Evolutionary conservation across 2,888 invertebrate species (phyloP).

Genomic region (Pardosa pseudoannulata): DNA sequence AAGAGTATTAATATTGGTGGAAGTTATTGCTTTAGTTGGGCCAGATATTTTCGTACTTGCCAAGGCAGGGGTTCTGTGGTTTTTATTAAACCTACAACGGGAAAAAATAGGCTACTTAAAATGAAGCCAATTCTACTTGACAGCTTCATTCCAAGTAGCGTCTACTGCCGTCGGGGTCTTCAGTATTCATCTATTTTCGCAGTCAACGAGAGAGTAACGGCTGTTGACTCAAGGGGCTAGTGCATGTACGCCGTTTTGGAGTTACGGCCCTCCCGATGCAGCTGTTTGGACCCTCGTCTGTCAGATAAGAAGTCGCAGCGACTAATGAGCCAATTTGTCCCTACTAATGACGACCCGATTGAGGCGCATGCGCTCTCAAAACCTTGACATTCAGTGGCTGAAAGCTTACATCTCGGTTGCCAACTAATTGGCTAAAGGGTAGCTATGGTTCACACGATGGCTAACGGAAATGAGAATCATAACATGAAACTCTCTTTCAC

Average conservation of each 20-base stretch:
- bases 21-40: too few relatives aligned
- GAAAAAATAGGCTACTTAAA: constrained; percentile 27
- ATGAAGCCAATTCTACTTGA: constrained; percentile 38
- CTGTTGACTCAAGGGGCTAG: constrained; percentile 51
- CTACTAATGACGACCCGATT: constrained; percentile 40
- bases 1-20: too few relatives aligned
- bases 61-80: too few relatives aligned
- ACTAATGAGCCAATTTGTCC: constrained; percentile 61
- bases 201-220: constrained; percentile 52
- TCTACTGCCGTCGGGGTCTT: constrained; percentile 10
- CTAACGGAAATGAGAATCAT: neutral
- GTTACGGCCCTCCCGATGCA: constrained; percentile 30
- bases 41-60: too few relatives aligned
- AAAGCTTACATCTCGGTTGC: neutral
- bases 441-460: neutral
- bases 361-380: neutral
- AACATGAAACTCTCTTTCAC: neutral
- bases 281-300: constrained; percentile 34
- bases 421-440: neutral
- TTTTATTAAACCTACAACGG: too few relatives aligned
- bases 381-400: neutral
- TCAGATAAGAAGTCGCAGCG: constrained; percentile 26
- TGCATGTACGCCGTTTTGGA: constrained; percentile 29
- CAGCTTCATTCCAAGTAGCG: constrained; percentile 31
- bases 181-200: constrained; percentile 58